Percentiles rank a stretch among this genome's conserved stretches.
phyloP scores from a whole-genome alignment of 2,113 vertebrate genomes.

The Chloropsis cyanopogon region DNA sequence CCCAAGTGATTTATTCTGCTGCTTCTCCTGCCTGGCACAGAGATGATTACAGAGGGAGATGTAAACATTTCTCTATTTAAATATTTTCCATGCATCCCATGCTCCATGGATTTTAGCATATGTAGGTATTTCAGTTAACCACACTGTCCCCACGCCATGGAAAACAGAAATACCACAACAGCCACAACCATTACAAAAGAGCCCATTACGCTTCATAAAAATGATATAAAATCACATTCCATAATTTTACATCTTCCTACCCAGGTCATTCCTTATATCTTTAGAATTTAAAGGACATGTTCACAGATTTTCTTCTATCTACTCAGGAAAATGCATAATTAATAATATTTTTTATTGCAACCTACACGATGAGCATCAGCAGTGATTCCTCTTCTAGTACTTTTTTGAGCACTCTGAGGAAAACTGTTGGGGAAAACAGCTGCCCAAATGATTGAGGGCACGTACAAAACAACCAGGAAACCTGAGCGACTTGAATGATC shows the following conservation, averaged over 20 bases:
- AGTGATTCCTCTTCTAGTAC: background rate
- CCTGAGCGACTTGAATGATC: rapidly evolving
- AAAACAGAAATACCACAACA: conserved; percentile 11
- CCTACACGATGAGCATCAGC: background rate
- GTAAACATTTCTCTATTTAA: conserved; percentile 55
- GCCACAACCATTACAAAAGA: background rate
- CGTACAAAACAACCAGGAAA: background rate
- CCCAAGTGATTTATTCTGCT: conserved; percentile 33
- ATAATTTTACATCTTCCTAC: background rate
- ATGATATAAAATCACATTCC: conserved; percentile 6
- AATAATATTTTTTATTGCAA: background rate
- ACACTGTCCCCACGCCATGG: background rate
- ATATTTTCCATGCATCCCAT: conserved; percentile 24
- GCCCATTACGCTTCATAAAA: background rate
- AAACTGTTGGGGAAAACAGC: background rate
- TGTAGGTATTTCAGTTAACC: conserved; percentile 15
- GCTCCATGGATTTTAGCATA: conserved; percentile 1
- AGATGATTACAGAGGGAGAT: conserved; percentile 26
- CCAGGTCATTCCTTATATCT: background rate
- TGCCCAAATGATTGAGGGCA: background rate
- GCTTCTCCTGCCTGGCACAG: conserved; percentile 14
- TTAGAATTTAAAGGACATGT: background rate
- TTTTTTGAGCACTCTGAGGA: background rate
- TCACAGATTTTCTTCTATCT: background rate
- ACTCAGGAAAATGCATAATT: background rate